These are phyloP conservation scores for Sebastolobus altivelis DNA, from an alignment of 2,797 vertebrate genomes.

Conservation along the genomic window DNA sequence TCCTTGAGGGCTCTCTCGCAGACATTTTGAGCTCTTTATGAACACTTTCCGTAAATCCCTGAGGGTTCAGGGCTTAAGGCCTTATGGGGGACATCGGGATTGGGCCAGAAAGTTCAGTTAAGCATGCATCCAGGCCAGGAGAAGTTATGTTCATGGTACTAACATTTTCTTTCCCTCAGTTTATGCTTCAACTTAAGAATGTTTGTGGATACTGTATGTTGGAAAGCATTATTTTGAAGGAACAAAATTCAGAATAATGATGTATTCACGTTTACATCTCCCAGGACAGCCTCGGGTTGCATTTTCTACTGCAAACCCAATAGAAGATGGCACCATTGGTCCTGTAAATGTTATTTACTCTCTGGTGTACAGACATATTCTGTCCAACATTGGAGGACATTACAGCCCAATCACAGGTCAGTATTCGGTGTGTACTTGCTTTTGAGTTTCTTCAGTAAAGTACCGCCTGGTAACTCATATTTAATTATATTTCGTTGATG, in stretches of 20 bases:
- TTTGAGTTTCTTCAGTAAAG: background rate
- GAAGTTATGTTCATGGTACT: no score
- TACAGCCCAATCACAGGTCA: slow-evolving; percentile 54
- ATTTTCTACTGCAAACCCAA: slow-evolving; percentile 29
- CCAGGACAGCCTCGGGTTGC: slow-evolving; percentile 22
- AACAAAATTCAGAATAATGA: background rate
- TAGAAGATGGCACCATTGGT: background rate
- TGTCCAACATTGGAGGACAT: slow-evolving; percentile 41
- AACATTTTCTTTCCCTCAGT: no score
- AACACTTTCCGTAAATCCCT: no score
- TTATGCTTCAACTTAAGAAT: no score
- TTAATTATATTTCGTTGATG: background rate
- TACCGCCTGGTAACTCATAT: background rate
- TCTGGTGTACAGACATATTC: slow-evolving; percentile 36
- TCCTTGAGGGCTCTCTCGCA: no score
- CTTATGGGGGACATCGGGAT: no score
- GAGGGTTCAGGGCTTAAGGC: no score
- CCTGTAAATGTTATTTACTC: slow-evolving; percentile 2
- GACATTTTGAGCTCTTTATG: no score
- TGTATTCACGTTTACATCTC: background rate
- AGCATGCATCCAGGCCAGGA: no score
- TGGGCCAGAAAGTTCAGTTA: no score
- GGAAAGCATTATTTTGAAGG: background rate
- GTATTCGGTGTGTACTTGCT: background rate
- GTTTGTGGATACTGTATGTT: background rate